Base-by-base conservation (phyloP, 1,140 invertebrate species). In the Bombus huntii region DNA sequence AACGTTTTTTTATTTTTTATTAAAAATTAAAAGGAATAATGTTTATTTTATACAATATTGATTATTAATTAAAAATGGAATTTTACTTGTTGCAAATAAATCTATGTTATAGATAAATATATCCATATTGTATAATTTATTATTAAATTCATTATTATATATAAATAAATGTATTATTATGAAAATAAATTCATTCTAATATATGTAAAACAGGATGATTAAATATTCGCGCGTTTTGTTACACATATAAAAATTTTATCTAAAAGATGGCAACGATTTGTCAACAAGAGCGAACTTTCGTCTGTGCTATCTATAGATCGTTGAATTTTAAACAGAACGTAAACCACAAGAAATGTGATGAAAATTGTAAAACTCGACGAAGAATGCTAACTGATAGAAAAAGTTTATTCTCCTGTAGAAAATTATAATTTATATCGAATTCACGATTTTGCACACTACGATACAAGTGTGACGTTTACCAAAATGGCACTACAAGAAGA, bases 401-500 rank as follows among this genome's bases (percentile, higher is more conserved):
- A 39, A 8, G 59, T 77, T 62, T 34, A 18, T 77, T 59, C 31
- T 44, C 22, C 15, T 59, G 22, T 42, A 85, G n/a, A 72, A 34
- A 80, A 72, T 37, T 90, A 34, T 87, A 85, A 90, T 42, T 77
- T 39, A 82, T 65, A 68, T 83, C 13, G 57, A 72, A 42, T 71
- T 57, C 31, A 31, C 72, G 34, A 65, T 72, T 47, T 90, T 31
- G 31, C 39, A 37, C 37, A 66, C 44, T 22, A 68, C 34, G 13
- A 76, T 81, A 85, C 22, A 18, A 65, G 66, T 80, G 83, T 87
- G 82, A 89, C 87, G 85, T 89, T 89, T 83, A 76, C 68, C 85
- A 92, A 93, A 93, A 97, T 96, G 96, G 95, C 96, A 93, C 91
- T 94, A 88, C 95, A 96, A 82, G 95, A 96, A 86, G 96, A 96